Evolutionary conservation across 1,140 invertebrate species (phyloP).

Genomic region (Drosophila kikkawai): DNA sequence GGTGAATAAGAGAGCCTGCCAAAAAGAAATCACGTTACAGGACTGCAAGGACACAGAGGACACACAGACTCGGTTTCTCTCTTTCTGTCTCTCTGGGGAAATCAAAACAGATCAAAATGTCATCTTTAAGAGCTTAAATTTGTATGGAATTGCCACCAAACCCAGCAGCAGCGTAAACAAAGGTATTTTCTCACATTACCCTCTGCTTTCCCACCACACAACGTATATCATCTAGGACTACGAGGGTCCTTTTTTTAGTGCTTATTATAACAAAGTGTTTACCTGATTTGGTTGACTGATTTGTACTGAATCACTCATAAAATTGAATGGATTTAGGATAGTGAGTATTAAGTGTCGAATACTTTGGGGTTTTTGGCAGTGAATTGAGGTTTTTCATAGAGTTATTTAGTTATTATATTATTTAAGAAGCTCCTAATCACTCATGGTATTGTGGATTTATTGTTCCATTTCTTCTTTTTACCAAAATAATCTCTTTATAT

Average conservation of each 20-base stretch:
- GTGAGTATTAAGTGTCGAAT: constrained; percentile 2
- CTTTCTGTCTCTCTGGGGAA: constrained; percentile 71
- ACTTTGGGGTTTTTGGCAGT: neutral
- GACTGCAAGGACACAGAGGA: constrained; percentile 53
- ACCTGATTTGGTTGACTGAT: constrained; percentile 60
- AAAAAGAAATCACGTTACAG: constrained; percentile 72
- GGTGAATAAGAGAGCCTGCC: constrained; percentile 3
- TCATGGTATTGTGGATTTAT: no score
- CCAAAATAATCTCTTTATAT: neutral
- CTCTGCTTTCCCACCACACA: constrained; percentile 2
- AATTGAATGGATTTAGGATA: constrained; percentile 12
- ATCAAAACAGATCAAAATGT: constrained; percentile 85
- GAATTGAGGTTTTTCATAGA: neutral
- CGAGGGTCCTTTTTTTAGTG: constrained; percentile 23
- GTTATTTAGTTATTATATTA: neutral
- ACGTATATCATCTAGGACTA: constrained; percentile 7
- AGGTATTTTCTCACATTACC: constrained; percentile 47
- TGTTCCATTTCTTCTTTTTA: no score
- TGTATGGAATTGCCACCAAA: constrained; percentile 73
- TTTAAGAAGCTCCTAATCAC: neutral
- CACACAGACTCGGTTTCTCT: constrained; percentile 23
- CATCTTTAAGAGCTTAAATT: constrained; percentile 85
- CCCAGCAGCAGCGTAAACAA: constrained; percentile 41
- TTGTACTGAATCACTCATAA: constrained; percentile 44
- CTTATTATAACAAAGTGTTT: constrained; percentile 66